Conservation (phyloP, 2,797 vertebrate genomes). For the Falco naumanni region DNA sequence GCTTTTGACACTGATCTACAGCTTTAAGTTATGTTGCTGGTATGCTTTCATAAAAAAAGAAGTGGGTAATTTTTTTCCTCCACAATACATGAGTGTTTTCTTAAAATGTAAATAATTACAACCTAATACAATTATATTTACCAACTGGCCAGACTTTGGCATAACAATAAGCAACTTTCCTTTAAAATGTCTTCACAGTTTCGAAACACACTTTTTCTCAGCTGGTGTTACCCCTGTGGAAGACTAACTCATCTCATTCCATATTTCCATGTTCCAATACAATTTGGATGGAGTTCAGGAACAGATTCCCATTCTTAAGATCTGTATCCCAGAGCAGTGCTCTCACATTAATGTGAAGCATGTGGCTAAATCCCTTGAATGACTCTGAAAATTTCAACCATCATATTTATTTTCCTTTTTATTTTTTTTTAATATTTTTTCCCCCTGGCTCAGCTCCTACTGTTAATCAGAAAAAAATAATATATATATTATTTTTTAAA, state of each 20-base stretch:
- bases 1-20: constrained; percentile 5
- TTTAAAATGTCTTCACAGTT: constrained; percentile 2
- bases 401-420: not conserved
- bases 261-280: constrained; percentile 8
- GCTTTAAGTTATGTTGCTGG: not conserved
- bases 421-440: no score
- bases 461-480: not conserved
- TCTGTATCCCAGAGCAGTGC: constrained; percentile 40
- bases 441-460: not conserved
- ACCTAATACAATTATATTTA: not conserved
- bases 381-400: constrained; percentile 23
- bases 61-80: not conserved
- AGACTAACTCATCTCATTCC: constrained; percentile 50
- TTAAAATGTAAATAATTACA: not conserved
- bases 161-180: constrained; percentile 16
- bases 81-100: not conserved
- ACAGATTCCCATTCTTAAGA: constrained; percentile 54
- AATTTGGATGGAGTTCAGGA: constrained; percentile 55
- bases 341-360: constrained; percentile 56
- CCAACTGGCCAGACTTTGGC: not conserved
- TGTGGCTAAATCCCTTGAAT: constrained; percentile 48
- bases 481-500: no score
- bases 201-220: constrained; percentile 24
- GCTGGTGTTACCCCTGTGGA: constrained; percentile 36
- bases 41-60: not conserved